Evolutionary conservation across 2,888 invertebrate species (phyloP).

Genomic region (Ophioninae sp.): DNA sequence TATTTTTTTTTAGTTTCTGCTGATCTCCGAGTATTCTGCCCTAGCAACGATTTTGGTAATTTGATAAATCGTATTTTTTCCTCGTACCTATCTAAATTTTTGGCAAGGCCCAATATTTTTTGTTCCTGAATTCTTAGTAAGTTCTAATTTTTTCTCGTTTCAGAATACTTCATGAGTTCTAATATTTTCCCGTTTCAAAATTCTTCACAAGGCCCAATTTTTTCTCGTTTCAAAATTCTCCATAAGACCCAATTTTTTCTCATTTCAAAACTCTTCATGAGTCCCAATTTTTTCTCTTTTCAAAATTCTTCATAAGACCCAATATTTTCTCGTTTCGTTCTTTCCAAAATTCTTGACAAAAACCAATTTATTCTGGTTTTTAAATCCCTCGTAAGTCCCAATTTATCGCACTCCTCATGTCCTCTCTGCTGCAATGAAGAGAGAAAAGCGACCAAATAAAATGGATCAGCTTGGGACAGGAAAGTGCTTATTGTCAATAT

Average conservation of each 20-base stretch:
- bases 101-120: not conserved
- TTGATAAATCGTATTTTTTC: not conserved
- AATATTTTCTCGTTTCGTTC: not conserved
- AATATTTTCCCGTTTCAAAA: not conserved
- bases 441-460: not conserved
- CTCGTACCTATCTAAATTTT: no score
- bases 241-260: not conserved
- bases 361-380: not conserved
- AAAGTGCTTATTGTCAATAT: slow-evolving; percentile 21
- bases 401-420: not conserved
- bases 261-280: not conserved
- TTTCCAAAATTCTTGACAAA: not conserved
- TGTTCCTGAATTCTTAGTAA: no score
- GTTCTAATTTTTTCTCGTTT: not conserved
- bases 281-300: not conserved
- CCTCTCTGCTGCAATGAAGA: not conserved
- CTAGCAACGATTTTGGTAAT: no score
- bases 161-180: not conserved
- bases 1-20: no score
- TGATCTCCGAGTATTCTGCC: no score
- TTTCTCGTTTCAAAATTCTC: not conserved
- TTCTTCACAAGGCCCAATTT: not conserved
- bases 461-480: slow-evolving; percentile 14
- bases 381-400: not conserved
- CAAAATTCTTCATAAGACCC: not conserved